Base-by-base conservation (phyloP, 2,888 invertebrate genomes). In the Clunio marinus region DNA sequence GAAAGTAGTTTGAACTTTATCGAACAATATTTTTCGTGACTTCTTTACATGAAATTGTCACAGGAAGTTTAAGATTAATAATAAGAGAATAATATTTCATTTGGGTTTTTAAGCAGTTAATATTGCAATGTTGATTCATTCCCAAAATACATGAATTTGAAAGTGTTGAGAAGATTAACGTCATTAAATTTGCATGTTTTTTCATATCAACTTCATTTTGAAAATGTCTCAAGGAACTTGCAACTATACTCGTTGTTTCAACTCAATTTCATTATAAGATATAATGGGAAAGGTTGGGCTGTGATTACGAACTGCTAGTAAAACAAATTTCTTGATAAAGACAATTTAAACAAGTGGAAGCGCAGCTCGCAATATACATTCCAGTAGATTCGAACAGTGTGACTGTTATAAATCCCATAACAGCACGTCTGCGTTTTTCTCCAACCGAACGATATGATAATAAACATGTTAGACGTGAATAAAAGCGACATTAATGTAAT, bases 381-480 rank as follows among this genome's bases (percentile, higher is more conserved):
- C 15, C 24, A 45, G 15, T 13, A 62, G 2, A 37, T 25, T 27
- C 46, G 37, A 51, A 20, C 51, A 51, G 20, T 51, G 51, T 3
- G 46, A 46, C 27, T 25, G 46, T 60, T 28, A 20, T 27, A 63
- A 63, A 46, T 63, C 63, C 46, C 63, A 63, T 63, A 63, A 63
- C 27, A 45, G 46, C 63, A 63, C 63, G 63, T 63, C 46, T 63
- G 63, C 37, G 63, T 20, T 63, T 20, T 46, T 37, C 63, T 63
- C 46, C 28, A 60, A 15, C 15, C 45, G 51, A 51, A 27, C 37
- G 13, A 46, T 37, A 46, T 45, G 63, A 63, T 63, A 63, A 63
- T 63, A 63, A 63, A 63, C 63, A 63, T 63, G 63, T 63, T 63
- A 63, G 63, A 63, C 63, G 63, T 63, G 63, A 63, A 63, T 63